phyloP scores from a whole-genome alignment of 2,113 vertebrate genomes.

The Cyrtonyx montezumae region DNA sequence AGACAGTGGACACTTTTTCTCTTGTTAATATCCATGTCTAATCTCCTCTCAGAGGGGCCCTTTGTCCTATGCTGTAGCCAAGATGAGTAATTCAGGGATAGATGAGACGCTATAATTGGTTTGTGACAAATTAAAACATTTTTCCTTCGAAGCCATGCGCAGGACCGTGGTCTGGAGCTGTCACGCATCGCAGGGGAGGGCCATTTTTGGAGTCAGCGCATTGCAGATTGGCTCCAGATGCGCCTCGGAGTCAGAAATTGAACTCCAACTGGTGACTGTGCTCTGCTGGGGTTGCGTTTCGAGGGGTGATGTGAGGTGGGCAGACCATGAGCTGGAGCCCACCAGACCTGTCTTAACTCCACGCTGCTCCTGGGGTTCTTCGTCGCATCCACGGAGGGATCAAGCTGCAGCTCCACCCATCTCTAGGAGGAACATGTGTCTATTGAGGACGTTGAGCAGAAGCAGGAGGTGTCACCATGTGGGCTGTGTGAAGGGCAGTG shows the following conservation, averaged over 20 bases:
- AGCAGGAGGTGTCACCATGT: not conserved
- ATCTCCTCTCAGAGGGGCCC: slow-evolving; percentile 74
- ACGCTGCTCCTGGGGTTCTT: not conserved
- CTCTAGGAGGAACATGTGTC: fast-evolving
- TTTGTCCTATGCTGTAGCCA: slow-evolving; percentile 73
- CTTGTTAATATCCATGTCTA: slow-evolving; percentile 75
- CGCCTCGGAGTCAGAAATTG: slow-evolving; percentile 53
- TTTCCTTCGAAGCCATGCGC: slow-evolving; percentile 66
- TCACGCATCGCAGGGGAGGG: slow-evolving; percentile 62
- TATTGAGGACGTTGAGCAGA: not conserved
- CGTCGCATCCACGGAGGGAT: not conserved
- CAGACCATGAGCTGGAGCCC: not conserved
- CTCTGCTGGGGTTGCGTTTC: slow-evolving; percentile 18
- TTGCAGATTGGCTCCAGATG: slow-evolving; percentile 68
- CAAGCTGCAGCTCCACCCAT: not conserved
- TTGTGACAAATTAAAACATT: slow-evolving; percentile 75
- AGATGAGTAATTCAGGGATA: slow-evolving; percentile 74
- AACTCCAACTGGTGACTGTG: slow-evolving; percentile 55
- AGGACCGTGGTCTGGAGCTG: slow-evolving; percentile 74
- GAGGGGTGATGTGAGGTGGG: not conserved
- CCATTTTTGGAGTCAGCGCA: slow-evolving; percentile 44
- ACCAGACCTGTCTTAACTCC: not conserved
- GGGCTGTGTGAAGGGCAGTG: not conserved
- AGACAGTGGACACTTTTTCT: slow-evolving; percentile 74
- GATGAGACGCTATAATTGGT: slow-evolving; percentile 76